These are phyloP conservation scores for Pardosa pseudoannulata DNA, from an alignment of 2,888 invertebrate species.

Conservation along the genomic window DNA sequence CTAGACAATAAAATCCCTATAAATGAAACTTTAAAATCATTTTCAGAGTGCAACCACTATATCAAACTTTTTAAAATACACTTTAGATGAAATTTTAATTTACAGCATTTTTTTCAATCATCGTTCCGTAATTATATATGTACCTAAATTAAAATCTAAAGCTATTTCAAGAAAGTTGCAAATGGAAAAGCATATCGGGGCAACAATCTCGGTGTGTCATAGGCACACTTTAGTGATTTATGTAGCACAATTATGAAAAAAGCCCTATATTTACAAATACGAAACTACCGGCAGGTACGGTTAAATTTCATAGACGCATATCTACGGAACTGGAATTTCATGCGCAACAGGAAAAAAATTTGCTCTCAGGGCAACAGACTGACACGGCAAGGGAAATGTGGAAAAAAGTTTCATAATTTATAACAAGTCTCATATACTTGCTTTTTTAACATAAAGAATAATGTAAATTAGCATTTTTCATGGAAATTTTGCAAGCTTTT, in stretches of 20 bases:
- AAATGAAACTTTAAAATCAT: neutral
- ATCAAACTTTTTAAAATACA: neutral
- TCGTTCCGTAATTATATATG: neutral
- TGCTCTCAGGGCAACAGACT: no score
- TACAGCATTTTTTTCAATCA: neutral
- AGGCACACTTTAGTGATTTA: neutral
- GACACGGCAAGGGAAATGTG: no score
- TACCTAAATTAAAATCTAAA: neutral
- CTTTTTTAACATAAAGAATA: no score
- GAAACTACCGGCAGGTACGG: neutral
- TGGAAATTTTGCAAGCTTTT: no score
- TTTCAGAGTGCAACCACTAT: neutral
- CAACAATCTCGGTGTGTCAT: neutral
- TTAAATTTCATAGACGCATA: no score
- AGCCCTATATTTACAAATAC: neutral
- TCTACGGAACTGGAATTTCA: no score
- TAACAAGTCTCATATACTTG: no score
- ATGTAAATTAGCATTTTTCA: no score
- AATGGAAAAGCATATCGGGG: neutral
- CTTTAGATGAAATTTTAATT: no score
- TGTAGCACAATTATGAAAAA: neutral
- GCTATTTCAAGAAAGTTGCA: neutral
- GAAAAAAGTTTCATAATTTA: no score
- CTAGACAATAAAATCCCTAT: neutral
- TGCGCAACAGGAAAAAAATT: no score